A percentile compares a stretch with the other conserved stretches of the same genome.
Evolutionary conservation across 2,888 invertebrate species (phyloP).

Genomic region (Embidobia sp.): DNA sequence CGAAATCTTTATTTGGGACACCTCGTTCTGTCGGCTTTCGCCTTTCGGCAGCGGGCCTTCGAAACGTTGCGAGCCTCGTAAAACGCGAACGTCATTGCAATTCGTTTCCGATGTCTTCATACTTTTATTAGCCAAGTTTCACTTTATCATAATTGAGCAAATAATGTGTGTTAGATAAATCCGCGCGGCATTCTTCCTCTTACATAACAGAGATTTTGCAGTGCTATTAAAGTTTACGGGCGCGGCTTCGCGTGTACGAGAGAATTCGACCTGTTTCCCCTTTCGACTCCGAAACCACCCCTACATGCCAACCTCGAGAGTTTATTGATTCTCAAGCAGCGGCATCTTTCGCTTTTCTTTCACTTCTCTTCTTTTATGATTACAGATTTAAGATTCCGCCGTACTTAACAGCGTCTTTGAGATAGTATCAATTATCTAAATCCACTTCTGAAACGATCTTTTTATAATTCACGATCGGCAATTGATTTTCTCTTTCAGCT

Average conservation of each 20-base stretch:
- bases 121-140: constrained; percentile 44
- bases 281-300: constrained; percentile 62
- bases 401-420: constrained; percentile 34
- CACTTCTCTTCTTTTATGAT: constrained; percentile 63
- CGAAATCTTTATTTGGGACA: too few relatives aligned
- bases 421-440: constrained; percentile 43
- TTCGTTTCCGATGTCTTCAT: constrained; percentile 25
- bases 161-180: constrained; percentile 57
- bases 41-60: too few relatives aligned
- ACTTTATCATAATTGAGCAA: constrained; percentile 59
- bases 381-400: constrained; percentile 44
- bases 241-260: constrained; percentile 76
- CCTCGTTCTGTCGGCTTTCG: too few relatives aligned
- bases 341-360: constrained; percentile 74
- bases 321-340: constrained; percentile 80
- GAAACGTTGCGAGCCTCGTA: constrained; percentile 1
- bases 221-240: constrained; percentile 80
- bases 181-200: constrained; percentile 41
- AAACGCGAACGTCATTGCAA: constrained; percentile 2
- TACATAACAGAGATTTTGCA: constrained; percentile 74
- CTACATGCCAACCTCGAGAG: constrained; percentile 69
- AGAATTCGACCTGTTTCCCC: constrained; percentile 69
- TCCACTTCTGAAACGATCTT: constrained; percentile 14
- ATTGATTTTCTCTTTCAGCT: constrained; percentile 17
- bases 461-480: constrained; percentile 11